Conservation (phyloP, 2,113 vertebrate genomes). For the Anthoscopus minutus region DNA sequence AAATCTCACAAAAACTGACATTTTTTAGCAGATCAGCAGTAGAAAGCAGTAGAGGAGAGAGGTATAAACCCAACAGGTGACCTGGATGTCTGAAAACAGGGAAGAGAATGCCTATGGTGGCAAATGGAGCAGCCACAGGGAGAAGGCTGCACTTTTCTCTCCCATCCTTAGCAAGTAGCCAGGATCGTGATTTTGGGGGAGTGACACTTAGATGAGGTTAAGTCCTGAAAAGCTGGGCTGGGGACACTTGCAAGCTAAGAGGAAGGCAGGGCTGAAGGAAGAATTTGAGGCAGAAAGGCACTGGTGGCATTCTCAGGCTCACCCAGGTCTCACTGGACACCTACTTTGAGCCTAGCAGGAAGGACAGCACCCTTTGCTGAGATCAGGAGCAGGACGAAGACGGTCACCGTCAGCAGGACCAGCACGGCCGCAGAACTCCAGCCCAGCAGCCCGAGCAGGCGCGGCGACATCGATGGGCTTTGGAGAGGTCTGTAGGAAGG, state of each 20-base stretch:
- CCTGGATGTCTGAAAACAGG: neutral
- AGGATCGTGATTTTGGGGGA: neutral
- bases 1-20: neutral
- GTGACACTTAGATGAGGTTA: neutral
- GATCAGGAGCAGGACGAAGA: conserved; percentile 42
- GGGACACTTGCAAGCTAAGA: neutral
- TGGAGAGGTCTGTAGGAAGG: neutral
- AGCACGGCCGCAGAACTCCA: neutral
- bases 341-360: conserved; percentile 43
- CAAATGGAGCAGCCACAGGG: neutral
- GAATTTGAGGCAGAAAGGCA: neutral
- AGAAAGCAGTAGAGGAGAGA: neutral
- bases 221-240: neutral
- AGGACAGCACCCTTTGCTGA: neutral
- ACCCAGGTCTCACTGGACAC: neutral
- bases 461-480: neutral
- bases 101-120: neutral
- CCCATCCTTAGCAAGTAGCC: neutral
- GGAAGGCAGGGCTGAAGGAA: neutral
- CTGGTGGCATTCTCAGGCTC: neutral
- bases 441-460: neutral
- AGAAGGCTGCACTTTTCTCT: neutral
- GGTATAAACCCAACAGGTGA: neutral
- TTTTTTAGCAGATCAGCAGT: neutral
- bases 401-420: neutral